phyloP scores from a whole-genome alignment of 2,113 vertebrate species.

The Bettongia penicillata region DNA sequence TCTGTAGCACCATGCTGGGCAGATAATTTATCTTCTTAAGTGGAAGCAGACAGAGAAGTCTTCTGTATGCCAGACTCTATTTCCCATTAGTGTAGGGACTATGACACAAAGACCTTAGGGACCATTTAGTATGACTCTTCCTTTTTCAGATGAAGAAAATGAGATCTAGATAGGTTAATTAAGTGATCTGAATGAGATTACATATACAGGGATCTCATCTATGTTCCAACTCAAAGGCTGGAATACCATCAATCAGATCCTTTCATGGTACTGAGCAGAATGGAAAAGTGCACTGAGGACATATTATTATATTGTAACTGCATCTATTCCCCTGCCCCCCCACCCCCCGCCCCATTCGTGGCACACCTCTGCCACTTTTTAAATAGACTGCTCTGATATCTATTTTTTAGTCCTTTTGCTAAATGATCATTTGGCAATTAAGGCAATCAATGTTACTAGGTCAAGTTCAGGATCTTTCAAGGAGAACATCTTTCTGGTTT shows the following conservation, averaged over 20 bases:
- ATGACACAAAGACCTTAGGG: neutral
- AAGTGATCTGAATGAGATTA: neutral
- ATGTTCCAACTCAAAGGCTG: neutral
- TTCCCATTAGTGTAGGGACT: neutral
- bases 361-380: neutral
- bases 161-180: neutral
- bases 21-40: neutral
- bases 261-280: neutral
- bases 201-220: neutral
- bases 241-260: neutral
- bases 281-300: neutral
- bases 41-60: neutral
- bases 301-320: neutral
- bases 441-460: neutral
- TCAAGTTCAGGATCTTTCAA: neutral
- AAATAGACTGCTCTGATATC: neutral
- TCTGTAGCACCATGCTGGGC: neutral
- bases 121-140: neutral
- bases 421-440: neutral
- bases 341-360: neutral
- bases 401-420: slow-evolving; percentile 23
- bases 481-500: slow-evolving; percentile 11
- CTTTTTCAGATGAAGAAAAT: neutral
- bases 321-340: too few relatives aligned
- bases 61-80: neutral